phyloP scores from a whole-genome alignment of 2,797 vertebrate genomes.

The Phaenicophaeus curvirostris region DNA sequence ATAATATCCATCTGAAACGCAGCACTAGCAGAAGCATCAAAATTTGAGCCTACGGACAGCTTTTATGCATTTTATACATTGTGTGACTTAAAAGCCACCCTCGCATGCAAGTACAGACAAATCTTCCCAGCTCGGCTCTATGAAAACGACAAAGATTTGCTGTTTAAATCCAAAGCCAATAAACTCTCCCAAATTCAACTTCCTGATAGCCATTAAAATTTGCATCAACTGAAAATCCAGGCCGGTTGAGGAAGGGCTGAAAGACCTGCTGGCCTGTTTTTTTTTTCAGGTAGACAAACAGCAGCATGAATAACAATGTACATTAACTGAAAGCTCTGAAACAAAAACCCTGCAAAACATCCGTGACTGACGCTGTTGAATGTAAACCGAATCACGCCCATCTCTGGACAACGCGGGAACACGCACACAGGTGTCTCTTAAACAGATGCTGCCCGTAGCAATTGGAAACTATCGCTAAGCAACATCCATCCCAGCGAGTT shows the following conservation, averaged over 20 bases:
- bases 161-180: not conserved
- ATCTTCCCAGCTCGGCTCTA: not conserved
- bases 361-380: not conserved
- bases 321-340: not conserved
- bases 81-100: not conserved
- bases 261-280: not conserved
- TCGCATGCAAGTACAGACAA: not conserved
- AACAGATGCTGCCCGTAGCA: not conserved
- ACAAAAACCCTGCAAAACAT: not conserved
- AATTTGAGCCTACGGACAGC: not conserved
- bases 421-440: not conserved
- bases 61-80: not conserved
- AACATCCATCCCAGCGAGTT: not conserved
- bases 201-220: not conserved
- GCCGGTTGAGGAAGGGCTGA: not conserved
- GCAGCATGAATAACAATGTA: not conserved
- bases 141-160: not conserved
- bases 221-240: not conserved
- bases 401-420: not conserved
- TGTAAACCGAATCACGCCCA: not conserved
- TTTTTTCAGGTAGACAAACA: constrained; percentile 1
- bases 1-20: not conserved
- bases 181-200: not conserved
- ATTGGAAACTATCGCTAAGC: not conserved
- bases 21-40: not conserved